Conservation (phyloP, 2,797 vertebrate genomes). For the Peromyscus nudipes region DNA sequence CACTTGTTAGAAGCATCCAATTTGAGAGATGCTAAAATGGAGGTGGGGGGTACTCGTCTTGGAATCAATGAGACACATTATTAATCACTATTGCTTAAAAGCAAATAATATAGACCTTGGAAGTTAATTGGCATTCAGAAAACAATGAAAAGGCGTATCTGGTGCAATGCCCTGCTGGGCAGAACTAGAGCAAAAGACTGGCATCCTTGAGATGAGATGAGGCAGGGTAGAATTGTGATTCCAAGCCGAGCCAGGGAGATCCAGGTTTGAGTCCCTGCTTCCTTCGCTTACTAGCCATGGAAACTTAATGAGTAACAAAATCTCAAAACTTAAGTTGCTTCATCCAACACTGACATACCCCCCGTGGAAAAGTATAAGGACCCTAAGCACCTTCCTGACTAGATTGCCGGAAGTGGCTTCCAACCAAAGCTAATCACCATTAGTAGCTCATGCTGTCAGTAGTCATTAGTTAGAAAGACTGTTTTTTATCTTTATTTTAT, state of each 20-base stretch:
- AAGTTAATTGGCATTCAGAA: constrained; percentile 86
- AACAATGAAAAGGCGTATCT: constrained; percentile 81
- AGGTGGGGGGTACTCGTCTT: constrained; percentile 21
- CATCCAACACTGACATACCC: constrained; percentile 67
- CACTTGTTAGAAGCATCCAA: constrained; percentile 77
- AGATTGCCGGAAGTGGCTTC: constrained; percentile 63
- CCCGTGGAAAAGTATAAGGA: constrained; percentile 33
- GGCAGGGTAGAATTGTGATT: background rate
- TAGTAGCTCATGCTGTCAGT: constrained; percentile 31
- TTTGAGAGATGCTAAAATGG: constrained; percentile 78
- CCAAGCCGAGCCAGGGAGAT: background rate
- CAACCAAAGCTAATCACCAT: constrained; percentile 74
- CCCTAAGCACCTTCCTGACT: background rate
- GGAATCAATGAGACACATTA: constrained; percentile 79
- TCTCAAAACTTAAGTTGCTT: constrained; percentile 60
- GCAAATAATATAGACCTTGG: constrained; percentile 86
- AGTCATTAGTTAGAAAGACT: constrained; percentile 65
- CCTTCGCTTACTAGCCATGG: background rate
- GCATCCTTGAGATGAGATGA: constrained; percentile 58
- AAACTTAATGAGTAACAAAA: background rate
- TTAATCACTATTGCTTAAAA: constrained; percentile 87
- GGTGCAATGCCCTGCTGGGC: constrained; percentile 81
- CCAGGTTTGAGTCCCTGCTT: constrained; percentile 16
- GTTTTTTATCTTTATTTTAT: constrained; percentile 71
- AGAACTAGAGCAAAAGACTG: constrained; percentile 83